Evolutionary conservation across 2,888 invertebrate species (phyloP), one percentile per base, ranked within the genome.

Genomic region (Aspidiotus destructor): DNA sequence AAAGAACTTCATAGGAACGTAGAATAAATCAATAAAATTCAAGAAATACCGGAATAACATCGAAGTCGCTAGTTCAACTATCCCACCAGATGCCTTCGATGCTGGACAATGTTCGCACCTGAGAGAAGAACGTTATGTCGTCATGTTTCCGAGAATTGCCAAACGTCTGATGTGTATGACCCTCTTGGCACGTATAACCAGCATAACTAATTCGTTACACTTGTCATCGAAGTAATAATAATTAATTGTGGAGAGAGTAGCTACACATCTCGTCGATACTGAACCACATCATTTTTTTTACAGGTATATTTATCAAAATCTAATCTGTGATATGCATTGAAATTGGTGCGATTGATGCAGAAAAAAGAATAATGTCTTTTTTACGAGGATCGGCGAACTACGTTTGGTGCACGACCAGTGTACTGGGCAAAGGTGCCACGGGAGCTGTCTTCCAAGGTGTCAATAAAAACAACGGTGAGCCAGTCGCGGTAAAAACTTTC

Each of bases 401-500:
- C 79, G 92, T 96, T 42, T 97, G 96, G 96, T 95, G 94, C 75
- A 92, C 92, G 6, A 92, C 92, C 9, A 92, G 92, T 78, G 92
- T 93, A 10, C 81, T 97, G 69, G 96, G 97, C 0, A 95, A 95
- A 80, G 97, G 97, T 8, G 96, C 97, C 1, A 96, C 96, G 0
- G 96, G 95, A 16, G 92, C 93, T 13, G 97, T 97, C 2, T 96
- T 92, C 77, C 79, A 86, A 79, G 96, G 95, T 0, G 91, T 95
- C 7, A 92, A 95, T 77, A 95, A 95, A 80, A 90, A 90, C 74
- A 94, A 92, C 75, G 96, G 96, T 0, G 95, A 96, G 77, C 90
- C 93, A 6, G 95, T 95, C 0, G 97, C 97, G 7, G 95, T 97
- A 0, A 97, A 97, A 79, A 95, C 95, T 0, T 97, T 97, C 78